Evolutionary conservation across 2,888 invertebrate species (phyloP), one percentile per base, ranked within the genome.

Genomic region (Lasius platythorax): DNA sequence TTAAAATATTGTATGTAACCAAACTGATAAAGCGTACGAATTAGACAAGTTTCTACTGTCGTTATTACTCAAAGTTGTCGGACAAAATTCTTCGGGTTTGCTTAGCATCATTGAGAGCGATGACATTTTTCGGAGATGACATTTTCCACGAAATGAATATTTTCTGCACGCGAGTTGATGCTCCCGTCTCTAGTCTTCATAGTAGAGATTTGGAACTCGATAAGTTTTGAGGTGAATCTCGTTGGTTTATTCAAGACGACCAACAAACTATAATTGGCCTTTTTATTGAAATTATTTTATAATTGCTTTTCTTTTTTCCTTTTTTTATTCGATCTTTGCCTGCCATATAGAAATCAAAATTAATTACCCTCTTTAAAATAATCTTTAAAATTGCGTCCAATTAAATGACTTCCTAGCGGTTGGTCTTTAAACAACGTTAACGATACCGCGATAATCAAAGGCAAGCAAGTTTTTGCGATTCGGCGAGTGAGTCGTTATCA

Each of bases 401-500:
- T 68, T 79, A 79, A 67, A 76, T 6, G 28, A 66, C 64, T 66
- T 43, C 2, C 15, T 30, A 28, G 8, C 18, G 56, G 2, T 18
- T 33, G 18, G 23, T 18, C 3, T 61, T 61, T 61, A 28, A 37
- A 46, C 40, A 56, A 37, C 40, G 9, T 67, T 33, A 56, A 70
- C 23, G 43, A 46, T 33, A 58, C 58, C 58, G 58, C 79, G 23
- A 33, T 28, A 61, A n/a, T 79, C 33, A 70, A 46, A 79, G 18
- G 46, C 12, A 61, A 23, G 37, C 46, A n/a, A 37, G 58, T 83
- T 83, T 46, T 58, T 12, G 30, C 11, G 37, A 37, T 40, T 53
- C 23, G 28, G 37, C 30, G 11, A 30, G 5, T 18, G n/a, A 79
- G 23, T 87, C 74, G 68, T 83, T 75, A 79, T 87, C 78, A 74